Conservation (phyloP, 1,140 invertebrate species). For the Physella acuta region DNA sequence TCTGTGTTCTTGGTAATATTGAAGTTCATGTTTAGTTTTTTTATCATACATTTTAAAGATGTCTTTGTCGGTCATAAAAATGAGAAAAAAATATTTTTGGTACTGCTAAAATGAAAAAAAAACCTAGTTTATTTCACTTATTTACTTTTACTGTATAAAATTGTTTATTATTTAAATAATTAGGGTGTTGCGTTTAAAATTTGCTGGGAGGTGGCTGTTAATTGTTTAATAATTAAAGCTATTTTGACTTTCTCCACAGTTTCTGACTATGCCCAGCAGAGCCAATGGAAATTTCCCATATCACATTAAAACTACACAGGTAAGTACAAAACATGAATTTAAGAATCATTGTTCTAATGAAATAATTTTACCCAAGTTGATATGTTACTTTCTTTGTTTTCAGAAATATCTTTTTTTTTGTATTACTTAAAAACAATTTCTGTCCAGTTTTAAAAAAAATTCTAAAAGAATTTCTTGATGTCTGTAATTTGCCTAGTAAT, state of each 20-base stretch:
- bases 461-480: background rate
- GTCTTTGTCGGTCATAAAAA: background rate
- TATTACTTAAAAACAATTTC: background rate
- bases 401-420: background rate
- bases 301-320: conserved; percentile 80
- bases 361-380: too few species aligned
- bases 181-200: background rate
- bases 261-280: conserved; percentile 76
- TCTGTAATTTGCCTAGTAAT: background rate
- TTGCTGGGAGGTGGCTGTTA: background rate
- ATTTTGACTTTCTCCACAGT: conserved; percentile 60
- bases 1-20: conserved; percentile 73
- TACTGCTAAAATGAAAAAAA: background rate
- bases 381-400: background rate
- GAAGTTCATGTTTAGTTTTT: background rate
- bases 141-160: background rate
- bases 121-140: background rate
- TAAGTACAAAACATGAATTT: conserved; percentile 31
- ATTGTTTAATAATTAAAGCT: background rate
- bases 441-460: background rate
- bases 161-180: background rate
- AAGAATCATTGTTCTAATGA: background rate
- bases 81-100: background rate
- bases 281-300: conserved; percentile 86
- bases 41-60: background rate